Conservation (phyloP, 2,888 invertebrate species). For the Masnerella sp. region DNA sequence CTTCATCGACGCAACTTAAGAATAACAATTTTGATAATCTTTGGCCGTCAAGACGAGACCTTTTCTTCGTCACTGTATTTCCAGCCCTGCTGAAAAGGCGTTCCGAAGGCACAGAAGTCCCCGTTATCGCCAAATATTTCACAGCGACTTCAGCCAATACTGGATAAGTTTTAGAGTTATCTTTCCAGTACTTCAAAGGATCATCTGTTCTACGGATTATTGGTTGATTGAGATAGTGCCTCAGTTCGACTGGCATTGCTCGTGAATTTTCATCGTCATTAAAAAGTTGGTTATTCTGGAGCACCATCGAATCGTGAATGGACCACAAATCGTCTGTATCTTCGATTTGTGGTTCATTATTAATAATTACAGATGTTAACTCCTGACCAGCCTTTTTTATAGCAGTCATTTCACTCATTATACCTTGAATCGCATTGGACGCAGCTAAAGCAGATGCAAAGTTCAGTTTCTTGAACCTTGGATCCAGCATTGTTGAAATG, state of each 20-base stretch:
- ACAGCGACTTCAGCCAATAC: not conserved
- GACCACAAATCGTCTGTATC: not conserved
- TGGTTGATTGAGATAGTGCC: not conserved
- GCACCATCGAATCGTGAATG: not conserved
- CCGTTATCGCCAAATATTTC: slow-evolving; percentile 1
- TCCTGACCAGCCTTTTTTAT: not conserved
- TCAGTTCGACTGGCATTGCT: not conserved
- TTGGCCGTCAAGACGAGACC: not conserved
- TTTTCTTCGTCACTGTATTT: not conserved
- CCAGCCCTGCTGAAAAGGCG: not conserved
- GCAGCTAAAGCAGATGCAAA: slow-evolving; percentile 4
- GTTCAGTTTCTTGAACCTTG: slow-evolving; percentile 5
- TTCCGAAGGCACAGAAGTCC: not conserved
- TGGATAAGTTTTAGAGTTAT: not conserved
- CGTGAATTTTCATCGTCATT: not conserved
- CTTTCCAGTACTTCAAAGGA: not conserved
- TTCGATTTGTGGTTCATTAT: not conserved
- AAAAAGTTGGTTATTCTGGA: not conserved
- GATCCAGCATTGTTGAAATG: slow-evolving; percentile 8
- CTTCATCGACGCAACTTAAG: not conserved
- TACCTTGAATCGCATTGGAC: not conserved
- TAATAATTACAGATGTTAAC: not conserved
- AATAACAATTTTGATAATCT: not conserved
- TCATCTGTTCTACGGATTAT: not conserved
- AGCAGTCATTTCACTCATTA: not conserved